phyloP scores from a whole-genome alignment of 2,797 vertebrate genomes.

The Lateolabrax maculatus region DNA sequence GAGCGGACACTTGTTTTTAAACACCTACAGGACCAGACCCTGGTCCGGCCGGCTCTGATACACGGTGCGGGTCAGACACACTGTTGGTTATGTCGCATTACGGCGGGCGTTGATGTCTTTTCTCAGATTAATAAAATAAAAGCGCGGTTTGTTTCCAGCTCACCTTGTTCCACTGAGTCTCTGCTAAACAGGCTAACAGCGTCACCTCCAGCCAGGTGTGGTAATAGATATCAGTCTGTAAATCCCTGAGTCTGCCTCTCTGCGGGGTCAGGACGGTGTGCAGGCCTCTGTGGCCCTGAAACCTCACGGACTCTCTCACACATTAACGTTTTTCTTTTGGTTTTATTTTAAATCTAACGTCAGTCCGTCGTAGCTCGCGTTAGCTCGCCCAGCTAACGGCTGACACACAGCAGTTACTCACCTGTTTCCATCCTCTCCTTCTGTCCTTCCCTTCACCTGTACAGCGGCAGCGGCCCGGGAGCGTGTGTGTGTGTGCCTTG shows the following conservation, averaged over 20 bases:
- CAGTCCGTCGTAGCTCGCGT: constrained; percentile 20
- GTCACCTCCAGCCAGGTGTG: neutral
- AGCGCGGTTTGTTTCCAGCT: neutral
- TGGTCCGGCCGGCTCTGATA: too few species aligned
- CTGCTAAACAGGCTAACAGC: neutral
- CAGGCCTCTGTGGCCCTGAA: neutral
- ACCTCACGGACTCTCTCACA: neutral
- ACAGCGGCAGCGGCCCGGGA: too few species aligned
- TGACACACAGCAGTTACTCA: neutral
- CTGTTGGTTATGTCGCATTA: too few species aligned
- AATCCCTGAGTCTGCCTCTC: accelerated
- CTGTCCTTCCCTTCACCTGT: neutral
- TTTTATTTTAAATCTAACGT: too few species aligned
- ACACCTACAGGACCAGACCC: too few species aligned
- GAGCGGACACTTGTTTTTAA: neutral
- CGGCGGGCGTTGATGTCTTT: neutral
- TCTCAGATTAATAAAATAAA: too few species aligned
- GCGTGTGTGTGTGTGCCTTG: too few species aligned
- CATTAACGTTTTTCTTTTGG: too few species aligned
- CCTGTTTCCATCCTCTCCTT: neutral
- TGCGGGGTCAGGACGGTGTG: neutral
- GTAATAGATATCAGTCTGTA: neutral
- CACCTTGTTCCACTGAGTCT: neutral
- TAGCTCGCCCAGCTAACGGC: constrained; percentile 46
- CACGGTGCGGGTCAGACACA: neutral